Conservation (phyloP, 92 coral and sea anemone species). For the Umimayanthus chanpuru region DNA sequence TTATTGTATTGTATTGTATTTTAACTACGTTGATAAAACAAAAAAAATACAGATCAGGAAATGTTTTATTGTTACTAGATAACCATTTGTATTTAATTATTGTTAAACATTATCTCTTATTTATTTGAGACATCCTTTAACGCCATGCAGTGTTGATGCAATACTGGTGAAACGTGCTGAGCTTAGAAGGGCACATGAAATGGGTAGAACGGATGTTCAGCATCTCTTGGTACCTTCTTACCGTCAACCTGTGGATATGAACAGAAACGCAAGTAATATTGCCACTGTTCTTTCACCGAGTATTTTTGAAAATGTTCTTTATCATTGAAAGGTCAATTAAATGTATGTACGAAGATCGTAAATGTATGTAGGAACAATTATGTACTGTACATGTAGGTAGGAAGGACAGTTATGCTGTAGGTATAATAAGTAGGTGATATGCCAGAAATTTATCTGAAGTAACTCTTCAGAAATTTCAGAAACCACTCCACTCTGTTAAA, state of each 20-base stretch:
- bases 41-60: no score
- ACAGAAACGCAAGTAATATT: background rate
- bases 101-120: background rate
- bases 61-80: background rate
- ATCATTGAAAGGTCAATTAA: no score
- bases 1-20: no score
- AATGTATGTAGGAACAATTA: no score
- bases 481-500: no score
- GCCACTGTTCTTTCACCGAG: background rate
- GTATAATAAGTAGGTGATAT: no score
- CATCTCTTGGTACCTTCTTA: conserved; percentile 80
- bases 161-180: background rate
- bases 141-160: background rate
- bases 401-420: background rate
- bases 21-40: no score
- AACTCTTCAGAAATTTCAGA: no score
- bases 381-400: background rate
- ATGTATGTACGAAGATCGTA: background rate
- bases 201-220: conserved; percentile 82
- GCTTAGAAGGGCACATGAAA: conserved; percentile 71
- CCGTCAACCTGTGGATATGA: conserved; percentile 71
- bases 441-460: no score
- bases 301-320: background rate
- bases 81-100: background rate
- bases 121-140: no score